These are phyloP conservation scores for Macrobrachium nipponense DNA, from an alignment of 1,140 invertebrate genomes.

Conservation along the genomic window DNA sequence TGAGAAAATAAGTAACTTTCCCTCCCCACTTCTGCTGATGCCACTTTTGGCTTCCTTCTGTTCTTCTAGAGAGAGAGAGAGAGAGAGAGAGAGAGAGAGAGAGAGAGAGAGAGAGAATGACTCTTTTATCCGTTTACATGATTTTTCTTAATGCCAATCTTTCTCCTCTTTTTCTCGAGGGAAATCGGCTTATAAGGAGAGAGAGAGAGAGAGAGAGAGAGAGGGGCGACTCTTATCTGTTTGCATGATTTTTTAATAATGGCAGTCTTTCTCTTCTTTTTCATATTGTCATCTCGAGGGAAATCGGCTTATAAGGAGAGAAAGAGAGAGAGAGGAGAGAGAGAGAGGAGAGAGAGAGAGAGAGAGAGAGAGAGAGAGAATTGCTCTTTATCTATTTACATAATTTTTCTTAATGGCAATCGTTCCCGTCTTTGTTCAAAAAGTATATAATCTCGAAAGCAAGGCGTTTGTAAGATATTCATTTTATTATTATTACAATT, in stretches of 20 bases:
- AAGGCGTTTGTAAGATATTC: no score
- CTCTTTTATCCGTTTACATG: no score
- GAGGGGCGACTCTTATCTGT: background rate
- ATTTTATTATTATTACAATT: no score
- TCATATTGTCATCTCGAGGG: no score
- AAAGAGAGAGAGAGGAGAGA: constrained; percentile 17
- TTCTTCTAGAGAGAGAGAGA: background rate
- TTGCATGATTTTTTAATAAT: no score
- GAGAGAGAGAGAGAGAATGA: constrained; percentile 17
- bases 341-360: constrained; percentile 22
- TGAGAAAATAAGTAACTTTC: constrained; percentile 41
- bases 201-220: constrained; percentile 20
- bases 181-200: background rate
- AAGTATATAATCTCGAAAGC: no score
- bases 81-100: constrained; percentile 18
- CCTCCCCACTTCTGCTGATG: background rate
- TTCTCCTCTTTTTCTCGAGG: no score
- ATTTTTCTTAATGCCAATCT: no score
- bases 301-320: background rate
- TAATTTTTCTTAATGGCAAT: no score
- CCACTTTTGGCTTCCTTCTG: no score
- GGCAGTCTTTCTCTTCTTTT: no score
- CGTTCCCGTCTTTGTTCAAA: no score
- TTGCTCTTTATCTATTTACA: background rate
- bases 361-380: background rate